Percentiles rank a stretch among this genome's conserved stretches.
Conservation (phyloP, 2,888 invertebrate genomes). For the Drosophila atripex region DNA sequence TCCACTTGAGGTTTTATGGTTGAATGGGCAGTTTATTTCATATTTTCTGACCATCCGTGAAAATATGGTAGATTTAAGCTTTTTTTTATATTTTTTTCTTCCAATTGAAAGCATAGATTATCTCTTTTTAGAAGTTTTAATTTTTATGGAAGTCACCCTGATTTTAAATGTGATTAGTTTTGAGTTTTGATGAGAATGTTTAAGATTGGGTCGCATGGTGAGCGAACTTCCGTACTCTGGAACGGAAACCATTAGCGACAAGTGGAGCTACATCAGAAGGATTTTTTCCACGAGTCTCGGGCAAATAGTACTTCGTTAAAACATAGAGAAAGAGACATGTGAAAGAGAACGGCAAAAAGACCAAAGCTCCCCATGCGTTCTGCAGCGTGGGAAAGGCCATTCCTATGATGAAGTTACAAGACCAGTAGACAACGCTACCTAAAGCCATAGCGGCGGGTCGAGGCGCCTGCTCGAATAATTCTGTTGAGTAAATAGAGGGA, state of each 20-base stretch:
- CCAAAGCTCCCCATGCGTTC: constrained; percentile 87
- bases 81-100: no score
- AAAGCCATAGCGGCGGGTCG: constrained; percentile 93
- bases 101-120: no score
- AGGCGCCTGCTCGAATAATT: constrained; percentile 92
- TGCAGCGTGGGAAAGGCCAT: constrained; percentile 86
- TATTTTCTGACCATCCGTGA: no score
- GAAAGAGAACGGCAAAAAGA: constrained; percentile 89
- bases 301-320: constrained; percentile 87
- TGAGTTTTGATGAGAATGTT: background rate
- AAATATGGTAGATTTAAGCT: no score
- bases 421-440: constrained; percentile 94
- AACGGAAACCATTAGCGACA: constrained; percentile 87
- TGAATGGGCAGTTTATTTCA: no score
- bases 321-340: constrained; percentile 76
- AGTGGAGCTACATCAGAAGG: constrained; percentile 87
- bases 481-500: constrained; percentile 3
- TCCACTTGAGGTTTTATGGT: no score
- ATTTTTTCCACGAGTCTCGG: constrained; percentile 89
- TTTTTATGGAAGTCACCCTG: no score
- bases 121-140: no score
- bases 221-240: constrained; percentile 70
- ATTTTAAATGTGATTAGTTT: no score
- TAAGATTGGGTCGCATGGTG: constrained; percentile 3
- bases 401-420: constrained; percentile 86